Evolutionary conservation across 2,888 invertebrate genomes (phyloP), one percentile per base, ranked within the genome.

Genomic region (Perizoma affinitatum): DNA sequence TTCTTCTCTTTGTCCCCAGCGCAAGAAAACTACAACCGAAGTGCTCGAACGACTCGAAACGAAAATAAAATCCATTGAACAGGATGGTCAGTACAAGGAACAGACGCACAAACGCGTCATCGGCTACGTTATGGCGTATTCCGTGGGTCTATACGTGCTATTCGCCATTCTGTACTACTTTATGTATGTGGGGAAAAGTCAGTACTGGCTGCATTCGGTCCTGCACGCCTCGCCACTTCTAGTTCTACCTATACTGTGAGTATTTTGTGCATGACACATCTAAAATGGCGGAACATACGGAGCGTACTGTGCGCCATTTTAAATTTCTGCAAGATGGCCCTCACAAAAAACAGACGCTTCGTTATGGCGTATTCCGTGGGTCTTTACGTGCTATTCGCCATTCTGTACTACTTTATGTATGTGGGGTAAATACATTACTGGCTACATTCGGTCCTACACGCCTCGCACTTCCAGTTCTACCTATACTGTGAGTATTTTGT

Each of bases 211-310:
- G 65, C 95, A 96, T 71, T 94, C 95, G 62, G 78, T 97, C 57
- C 88, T 96, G 66, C 96, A 96, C 82, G 95, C 96, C 9, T 94
- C 95, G 59, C 97, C 97, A 11, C 88, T 98, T 55, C 84, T 98
- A 35, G 90, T 96, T 55, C 95, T 98, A 77, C 97, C 98, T 55
- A 78, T 97, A 59, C 80, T 98, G 98, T 98, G 89, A 96, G 97
- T 94, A 67, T 67, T 41, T 48, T 38, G 10, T 6, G 10, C 38
- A 38, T 98, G 22, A 22, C 22, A 3, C 22, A 2, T 22, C 22
- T 22, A 22, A 22, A 22, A 2, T 22, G 22, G 22, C 22, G 22
- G 22, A 22, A 22, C 1, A 1, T 22, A 22, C 22, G 22, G 22
- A 22, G 22, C 22, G 22, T 22, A 22, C 22, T 22, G 22, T 22